Percentiles rank a stretch among this genome's conserved stretches.
Conservation (phyloP, 64 coral and sea anemone species). For the Montipora capricornis region DNA sequence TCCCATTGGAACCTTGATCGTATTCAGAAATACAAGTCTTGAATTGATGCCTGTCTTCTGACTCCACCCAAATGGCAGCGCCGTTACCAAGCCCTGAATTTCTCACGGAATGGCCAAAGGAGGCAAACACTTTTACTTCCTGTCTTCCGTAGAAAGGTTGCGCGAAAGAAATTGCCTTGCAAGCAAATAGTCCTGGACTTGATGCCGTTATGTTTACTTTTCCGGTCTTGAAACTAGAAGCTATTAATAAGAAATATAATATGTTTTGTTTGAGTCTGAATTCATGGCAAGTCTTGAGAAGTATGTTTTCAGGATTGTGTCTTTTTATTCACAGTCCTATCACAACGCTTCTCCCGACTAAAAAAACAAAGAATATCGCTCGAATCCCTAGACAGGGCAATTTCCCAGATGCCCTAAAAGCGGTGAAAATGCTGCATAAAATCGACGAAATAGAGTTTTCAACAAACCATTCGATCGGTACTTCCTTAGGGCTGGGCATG, state of each 20-base stretch:
- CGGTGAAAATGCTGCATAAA: no score
- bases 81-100: slow-evolving; percentile 44
- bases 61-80: slow-evolving; percentile 60
- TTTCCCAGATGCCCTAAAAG: no score
- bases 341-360: no score
- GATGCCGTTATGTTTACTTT: slow-evolving; percentile 30
- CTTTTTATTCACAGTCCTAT: not conserved
- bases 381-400: no score
- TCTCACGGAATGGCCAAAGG: slow-evolving; percentile 5
- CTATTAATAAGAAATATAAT: not conserved
- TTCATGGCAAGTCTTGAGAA: not conserved
- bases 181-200: slow-evolving; percentile 35
- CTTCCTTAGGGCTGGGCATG: no score
- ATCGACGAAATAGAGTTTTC: no score
- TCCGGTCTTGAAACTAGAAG: slow-evolving; percentile 43
- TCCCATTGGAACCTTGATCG: slow-evolving; percentile 27
- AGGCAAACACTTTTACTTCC: slow-evolving; percentile 14
- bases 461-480: no score
- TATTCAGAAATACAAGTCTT: slow-evolving; percentile 43
- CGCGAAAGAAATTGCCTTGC: slow-evolving; percentile 33
- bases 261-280: not conserved
- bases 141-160: slow-evolving; percentile 25
- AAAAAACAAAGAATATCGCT: no score
- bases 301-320: not conserved
- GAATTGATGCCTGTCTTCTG: slow-evolving; percentile 16